Percentiles rank a stretch among this genome's conserved stretches.
These are phyloP conservation scores for Macaca nemestrina DNA, from an alignment of 2,113 vertebrate genomes.

Conservation along the genomic window DNA sequence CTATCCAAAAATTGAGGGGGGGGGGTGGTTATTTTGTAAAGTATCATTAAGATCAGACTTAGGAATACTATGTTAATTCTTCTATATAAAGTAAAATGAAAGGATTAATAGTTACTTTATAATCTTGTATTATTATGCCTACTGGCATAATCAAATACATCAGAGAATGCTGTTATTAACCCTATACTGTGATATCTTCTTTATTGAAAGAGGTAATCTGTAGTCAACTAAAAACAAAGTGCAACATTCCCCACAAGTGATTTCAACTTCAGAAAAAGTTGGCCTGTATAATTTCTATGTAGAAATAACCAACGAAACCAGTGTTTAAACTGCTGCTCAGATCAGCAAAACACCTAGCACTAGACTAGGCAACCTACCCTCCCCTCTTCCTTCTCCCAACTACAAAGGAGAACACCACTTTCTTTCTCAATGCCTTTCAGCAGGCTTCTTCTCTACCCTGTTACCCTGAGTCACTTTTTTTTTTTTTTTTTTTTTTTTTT, in stretches of 20 bases:
- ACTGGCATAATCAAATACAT: not conserved
- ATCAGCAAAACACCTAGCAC: not conserved
- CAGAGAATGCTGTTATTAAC: not conserved
- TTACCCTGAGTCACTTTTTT: too few species aligned
- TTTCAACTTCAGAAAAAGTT: not conserved
- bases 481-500: too few species aligned
- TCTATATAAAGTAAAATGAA: not conserved
- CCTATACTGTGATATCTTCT: not conserved
- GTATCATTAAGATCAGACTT: not conserved
- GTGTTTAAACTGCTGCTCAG: not conserved
- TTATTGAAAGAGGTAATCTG: not conserved
- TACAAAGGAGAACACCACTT: not conserved
- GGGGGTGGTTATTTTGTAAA: not conserved
- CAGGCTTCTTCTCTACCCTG: not conserved
- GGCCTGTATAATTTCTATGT: not conserved
- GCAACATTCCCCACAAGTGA: not conserved
- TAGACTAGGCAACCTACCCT: not conserved
- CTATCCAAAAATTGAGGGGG: not conserved
- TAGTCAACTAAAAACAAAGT: not conserved
- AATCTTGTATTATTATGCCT: not conserved
- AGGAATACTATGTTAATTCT: not conserved
- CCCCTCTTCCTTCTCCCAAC: not conserved
- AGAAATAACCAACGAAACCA: not conserved
- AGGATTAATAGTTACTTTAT: not conserved
- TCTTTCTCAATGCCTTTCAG: not conserved